Percentiles rank a stretch among this genome's conserved stretches.
These are phyloP conservation scores for Orthosia cruda DNA, from an alignment of 2,888 invertebrate genomes.

Conservation along the genomic window DNA sequence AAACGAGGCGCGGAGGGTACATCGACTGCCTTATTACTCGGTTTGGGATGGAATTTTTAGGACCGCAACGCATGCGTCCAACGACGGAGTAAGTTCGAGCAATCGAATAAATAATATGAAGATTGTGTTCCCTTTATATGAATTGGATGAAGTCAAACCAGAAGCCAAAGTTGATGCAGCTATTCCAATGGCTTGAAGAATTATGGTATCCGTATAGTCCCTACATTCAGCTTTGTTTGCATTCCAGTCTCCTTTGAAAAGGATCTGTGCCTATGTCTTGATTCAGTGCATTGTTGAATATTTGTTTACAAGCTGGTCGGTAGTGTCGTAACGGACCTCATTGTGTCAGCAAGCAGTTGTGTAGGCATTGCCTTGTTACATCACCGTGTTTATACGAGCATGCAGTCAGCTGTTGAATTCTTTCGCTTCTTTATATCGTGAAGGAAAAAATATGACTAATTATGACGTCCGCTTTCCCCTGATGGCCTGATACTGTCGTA, in stretches of 20 bases:
- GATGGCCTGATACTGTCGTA: slow-evolving; percentile 54
- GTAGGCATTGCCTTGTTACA: slow-evolving; percentile 57
- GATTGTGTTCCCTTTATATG: slow-evolving; percentile 17
- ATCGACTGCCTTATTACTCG: slow-evolving; percentile 76
- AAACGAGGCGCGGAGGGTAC: slow-evolving; percentile 77
- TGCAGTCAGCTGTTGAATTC: slow-evolving; percentile 65
- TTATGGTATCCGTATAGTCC: background rate
- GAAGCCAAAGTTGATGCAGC: slow-evolving; percentile 6
- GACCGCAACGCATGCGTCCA: slow-evolving; percentile 53
- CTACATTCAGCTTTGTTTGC: slow-evolving; percentile 18
- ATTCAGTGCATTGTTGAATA: slow-evolving; percentile 61
- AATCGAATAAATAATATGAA: slow-evolving; percentile 37
- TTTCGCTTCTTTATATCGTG: slow-evolving; percentile 45
- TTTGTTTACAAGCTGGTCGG: slow-evolving; percentile 62
- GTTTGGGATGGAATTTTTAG: slow-evolving; percentile 67
- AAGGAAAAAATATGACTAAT: slow-evolving; percentile 56
- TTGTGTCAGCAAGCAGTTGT: slow-evolving; percentile 64
- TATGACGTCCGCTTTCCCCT: slow-evolving; percentile 55
- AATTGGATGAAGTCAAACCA: background rate
- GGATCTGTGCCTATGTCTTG: slow-evolving; percentile 23
- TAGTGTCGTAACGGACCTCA: slow-evolving; percentile 64
- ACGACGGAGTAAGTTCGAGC: slow-evolving; percentile 26
- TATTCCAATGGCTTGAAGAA: background rate
- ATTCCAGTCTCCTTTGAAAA: slow-evolving; percentile 23
- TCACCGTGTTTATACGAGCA: slow-evolving; percentile 54